phyloP scores from a whole-genome alignment of 2,113 vertebrate genomes.

The Melanotaenia duboulayi region DNA sequence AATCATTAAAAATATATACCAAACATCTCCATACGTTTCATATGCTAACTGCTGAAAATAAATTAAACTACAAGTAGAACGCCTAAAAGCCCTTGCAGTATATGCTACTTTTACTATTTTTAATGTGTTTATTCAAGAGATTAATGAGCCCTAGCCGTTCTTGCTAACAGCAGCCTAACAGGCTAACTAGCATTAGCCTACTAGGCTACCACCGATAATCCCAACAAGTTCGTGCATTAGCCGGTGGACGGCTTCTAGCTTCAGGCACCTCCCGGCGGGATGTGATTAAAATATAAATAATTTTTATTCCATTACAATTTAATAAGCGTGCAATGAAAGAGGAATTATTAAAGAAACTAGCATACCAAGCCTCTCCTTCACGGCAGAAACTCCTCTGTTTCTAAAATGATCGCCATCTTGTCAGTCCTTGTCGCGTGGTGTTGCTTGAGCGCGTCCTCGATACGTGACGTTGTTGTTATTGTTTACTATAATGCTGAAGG shows the following conservation, averaged over 20 bases:
- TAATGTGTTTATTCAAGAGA: constrained; percentile 27
- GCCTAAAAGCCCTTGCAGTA: neutral
- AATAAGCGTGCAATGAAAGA: constrained; percentile 49
- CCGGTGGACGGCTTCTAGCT: constrained; percentile 11
- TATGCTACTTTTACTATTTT: neutral
- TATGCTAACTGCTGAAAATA: neutral
- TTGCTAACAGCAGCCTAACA: constrained; percentile 50
- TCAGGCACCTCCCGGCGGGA: neutral
- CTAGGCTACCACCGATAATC: constrained; percentile 46
- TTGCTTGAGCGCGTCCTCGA: constrained; percentile 64
- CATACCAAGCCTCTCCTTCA: constrained; percentile 75
- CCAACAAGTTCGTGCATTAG: constrained; percentile 48
- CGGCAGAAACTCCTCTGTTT: constrained; percentile 60
- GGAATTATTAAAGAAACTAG: constrained; percentile 8
- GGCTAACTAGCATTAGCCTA: constrained; percentile 51
- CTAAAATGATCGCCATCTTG: constrained; percentile 79
- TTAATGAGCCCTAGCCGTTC: constrained; percentile 23
- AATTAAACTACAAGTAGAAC: rapidly evolving
- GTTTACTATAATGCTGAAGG: neutral
- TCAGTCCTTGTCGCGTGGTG: constrained; percentile 78
- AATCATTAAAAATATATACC: neutral
- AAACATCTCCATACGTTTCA: rapidly evolving
- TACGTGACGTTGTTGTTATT: constrained; percentile 67
- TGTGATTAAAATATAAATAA: neutral
- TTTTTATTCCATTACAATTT: rapidly evolving